Conservation (phyloP, 2,888 invertebrate genomes). For the Onthophagus sagittarius region DNA sequence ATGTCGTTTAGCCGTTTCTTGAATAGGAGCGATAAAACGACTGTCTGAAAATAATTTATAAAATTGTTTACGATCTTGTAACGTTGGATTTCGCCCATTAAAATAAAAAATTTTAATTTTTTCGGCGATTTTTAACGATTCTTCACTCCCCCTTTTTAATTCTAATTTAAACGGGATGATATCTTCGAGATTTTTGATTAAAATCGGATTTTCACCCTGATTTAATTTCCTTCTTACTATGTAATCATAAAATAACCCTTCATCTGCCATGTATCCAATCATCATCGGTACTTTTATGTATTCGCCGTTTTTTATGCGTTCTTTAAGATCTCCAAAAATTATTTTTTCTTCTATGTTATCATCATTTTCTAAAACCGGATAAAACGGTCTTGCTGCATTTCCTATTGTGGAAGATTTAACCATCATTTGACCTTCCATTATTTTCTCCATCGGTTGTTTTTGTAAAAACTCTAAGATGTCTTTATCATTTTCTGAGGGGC, state of each 20-base stretch:
- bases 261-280: conserved; percentile 40
- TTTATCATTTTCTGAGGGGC: conserved; percentile 2
- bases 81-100: conserved; percentile 30
- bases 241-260: conserved; percentile 40
- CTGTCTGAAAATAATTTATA: conserved; percentile 39
- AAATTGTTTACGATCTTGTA: conserved; percentile 32
- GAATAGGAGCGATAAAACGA: conserved; percentile 36
- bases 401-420: conserved; percentile 21
- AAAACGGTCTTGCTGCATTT: conserved; percentile 15
- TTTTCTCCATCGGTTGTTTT: conserved; percentile 2
- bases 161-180: conserved; percentile 32
- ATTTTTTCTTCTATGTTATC: conserved; percentile 30
- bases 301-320: conserved; percentile 37
- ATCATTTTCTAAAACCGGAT: conserved; percentile 30
- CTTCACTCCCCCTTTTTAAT: conserved; percentile 31
- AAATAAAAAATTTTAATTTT: conserved; percentile 39
- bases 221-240: conserved; percentile 1
- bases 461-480: conserved; percentile 12
- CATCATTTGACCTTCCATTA: conserved; percentile 23
- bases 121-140: conserved; percentile 32
- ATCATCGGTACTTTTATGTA: conserved; percentile 43
- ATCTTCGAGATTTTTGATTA: conserved; percentile 21
- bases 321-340: conserved; percentile 35
- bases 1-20: conserved; percentile 32
- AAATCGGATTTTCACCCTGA: background rate